Conservation (phyloP, 2,888 invertebrate species). For the Tetropium fuscum region DNA sequence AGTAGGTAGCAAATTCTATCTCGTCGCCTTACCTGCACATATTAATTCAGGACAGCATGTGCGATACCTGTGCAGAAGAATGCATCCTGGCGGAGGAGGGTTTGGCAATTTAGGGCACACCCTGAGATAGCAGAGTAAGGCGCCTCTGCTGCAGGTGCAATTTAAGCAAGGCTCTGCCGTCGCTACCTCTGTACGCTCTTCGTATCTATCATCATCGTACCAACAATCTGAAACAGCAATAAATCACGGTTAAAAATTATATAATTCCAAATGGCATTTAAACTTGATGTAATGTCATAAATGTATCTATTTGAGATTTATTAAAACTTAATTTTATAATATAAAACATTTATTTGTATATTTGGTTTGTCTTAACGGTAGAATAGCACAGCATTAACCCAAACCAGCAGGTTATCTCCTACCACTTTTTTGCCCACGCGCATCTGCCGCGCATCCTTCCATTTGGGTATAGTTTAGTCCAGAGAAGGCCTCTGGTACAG, state of each 20-base stretch:
- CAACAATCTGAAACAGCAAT: conserved; percentile 72
- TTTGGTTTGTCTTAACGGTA: too few relatives aligned
- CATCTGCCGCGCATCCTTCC: too few relatives aligned
- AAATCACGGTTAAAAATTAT: background rate
- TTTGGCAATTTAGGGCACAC: conserved; percentile 82
- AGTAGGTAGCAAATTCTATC: too few relatives aligned
- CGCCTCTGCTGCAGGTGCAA: conserved; percentile 80
- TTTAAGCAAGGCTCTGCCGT: conserved; percentile 83
- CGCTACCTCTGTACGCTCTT: conserved; percentile 74
- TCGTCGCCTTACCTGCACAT: conserved; percentile 72
- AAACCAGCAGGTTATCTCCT: too few relatives aligned
- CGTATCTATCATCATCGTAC: conserved; percentile 78
- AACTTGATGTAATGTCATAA: background rate
- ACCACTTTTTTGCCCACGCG: too few relatives aligned
- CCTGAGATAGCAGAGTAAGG: conserved; percentile 80
- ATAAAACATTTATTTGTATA: background rate
- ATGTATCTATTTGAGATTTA: background rate
- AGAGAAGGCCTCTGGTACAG: too few relatives aligned
- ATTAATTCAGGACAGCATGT: conserved; percentile 84
- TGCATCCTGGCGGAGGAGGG: conserved; percentile 81
- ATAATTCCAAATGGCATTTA: background rate
- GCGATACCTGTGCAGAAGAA: conserved; percentile 75
- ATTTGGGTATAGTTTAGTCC: too few relatives aligned
- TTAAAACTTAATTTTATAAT: background rate
- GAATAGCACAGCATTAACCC: too few relatives aligned